Base-by-base conservation (phyloP, 2,888 invertebrate genomes). In the Mylabris sibirica region DNA sequence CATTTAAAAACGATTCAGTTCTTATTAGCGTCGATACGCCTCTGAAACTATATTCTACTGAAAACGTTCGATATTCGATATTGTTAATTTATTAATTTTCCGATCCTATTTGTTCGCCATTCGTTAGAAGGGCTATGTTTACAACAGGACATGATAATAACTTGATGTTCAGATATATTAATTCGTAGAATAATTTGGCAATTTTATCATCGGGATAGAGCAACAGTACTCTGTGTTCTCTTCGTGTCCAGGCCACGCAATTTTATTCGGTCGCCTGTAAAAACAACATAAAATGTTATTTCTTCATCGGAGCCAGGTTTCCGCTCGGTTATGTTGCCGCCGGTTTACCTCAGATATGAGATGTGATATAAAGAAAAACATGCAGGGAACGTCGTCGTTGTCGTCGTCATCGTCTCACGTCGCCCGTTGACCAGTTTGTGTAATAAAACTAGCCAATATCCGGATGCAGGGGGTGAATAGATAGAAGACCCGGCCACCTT, bases 381-480 rank as follows among this genome's bases (percentile, higher is more conserved):
- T 76, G 76, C 73, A 72, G 76, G 76, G 76, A 72, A 68, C 75
- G 76, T 78, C 80, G 80, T 83, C 83, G 84, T 83, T 38, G 12
- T 38, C 12, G 38, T 30, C 1, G 38, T 14, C 38, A 2, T 38
- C 38, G n/a, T 44, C 44, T 44, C 44, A 44, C 44, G 44, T 44
- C 44, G 12, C 41, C 82, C 83, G 79, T 76, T 78, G 82, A 77
- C 82, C 82, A 82, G 81, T 83, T 80, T 74, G 78, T 80, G 84
- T 83, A 84, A 85, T 85, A 85, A 85, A 85, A 85, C 82, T 82
- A 80, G 82, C 85, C 85, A 85, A 85, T 85, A 85, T 85, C 85
- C 84, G 83, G 81, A 6, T 1, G n/a, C 5, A 6, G 8, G 4
- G 30, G 30, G 30, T 6, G 30, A 30, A 30, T 30, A 5, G 3